Base-by-base conservation (phyloP, 2,113 vertebrate species). In the Gila orcuttii region DNA sequence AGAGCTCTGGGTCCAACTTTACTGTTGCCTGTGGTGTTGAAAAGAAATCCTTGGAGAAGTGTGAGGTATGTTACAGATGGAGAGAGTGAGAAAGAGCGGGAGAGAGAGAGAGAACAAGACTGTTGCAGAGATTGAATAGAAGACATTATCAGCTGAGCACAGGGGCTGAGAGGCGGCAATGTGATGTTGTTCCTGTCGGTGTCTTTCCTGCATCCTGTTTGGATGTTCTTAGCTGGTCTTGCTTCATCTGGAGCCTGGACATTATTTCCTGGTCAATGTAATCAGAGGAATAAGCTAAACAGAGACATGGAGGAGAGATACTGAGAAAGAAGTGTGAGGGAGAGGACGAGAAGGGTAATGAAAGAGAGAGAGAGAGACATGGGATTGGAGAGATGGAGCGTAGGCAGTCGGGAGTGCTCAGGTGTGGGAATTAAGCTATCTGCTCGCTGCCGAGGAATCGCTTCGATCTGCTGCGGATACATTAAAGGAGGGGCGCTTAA, bases 351-450 rank as follows among this genome's bases (percentile, higher is more conserved):
- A 28, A 31, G 55, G 25, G 6, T 33, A 50, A 52, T 52, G 52
- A 86, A 76, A 71, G 86, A 64, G 81, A 82, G 23, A 39, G 81
- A 82, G 76, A 71, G 68, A 75, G 88, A 59, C 79, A 76, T 60
- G 39, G 64, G 77, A 42, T 31, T 66, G 79, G 73, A 76, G n/a
- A 81, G 74, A 73, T 66, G 74, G 76, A 7, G 78, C 60, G 85
- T 74, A 83, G 76, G 47, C 57, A 42, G 68, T 68, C 19, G 47
- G 62, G 69, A 33, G 42, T 31, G 64, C 81, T 88, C 87, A 88
- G 87, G 85, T 84, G 80, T 80, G 52, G 31, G 52, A 68, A 71
- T 69, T 75, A 71, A 82, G 79, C 84, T 85, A 33, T 78, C 59
- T 25, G 28, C 59, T 84, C 59, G n/a, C 25, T 64, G 59, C 62